A percentile compares a stretch with the other conserved stretches of the same genome.
These are phyloP conservation scores for Anas acuta DNA, from an alignment of 2,797 vertebrate genomes.

Conservation along the genomic window DNA sequence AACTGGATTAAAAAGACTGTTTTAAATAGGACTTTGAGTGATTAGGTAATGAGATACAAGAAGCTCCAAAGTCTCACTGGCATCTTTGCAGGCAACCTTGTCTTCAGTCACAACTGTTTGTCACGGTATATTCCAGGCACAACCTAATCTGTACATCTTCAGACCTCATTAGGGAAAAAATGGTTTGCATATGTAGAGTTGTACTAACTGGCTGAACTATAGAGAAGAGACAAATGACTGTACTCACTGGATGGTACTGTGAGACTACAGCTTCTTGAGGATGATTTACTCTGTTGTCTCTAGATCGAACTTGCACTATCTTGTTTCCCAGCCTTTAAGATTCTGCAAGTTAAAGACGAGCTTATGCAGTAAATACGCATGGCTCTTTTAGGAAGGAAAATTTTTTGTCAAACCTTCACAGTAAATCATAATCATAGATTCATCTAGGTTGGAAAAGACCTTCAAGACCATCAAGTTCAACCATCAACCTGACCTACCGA, in stretches of 20 bases:
- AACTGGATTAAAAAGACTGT: neutral
- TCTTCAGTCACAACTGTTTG: neutral
- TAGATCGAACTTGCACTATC: neutral
- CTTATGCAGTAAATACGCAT: neutral
- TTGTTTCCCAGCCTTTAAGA: neutral
- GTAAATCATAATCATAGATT: neutral
- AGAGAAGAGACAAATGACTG: neutral
- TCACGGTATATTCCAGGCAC: neutral
- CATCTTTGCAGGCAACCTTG: neutral
- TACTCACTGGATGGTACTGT: neutral
- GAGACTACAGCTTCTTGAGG: neutral
- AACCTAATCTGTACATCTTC: neutral
- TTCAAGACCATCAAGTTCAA: neutral
- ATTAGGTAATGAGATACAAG: neutral
- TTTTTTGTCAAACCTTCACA: neutral
- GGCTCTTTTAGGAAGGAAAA: neutral
- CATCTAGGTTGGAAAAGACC: neutral
- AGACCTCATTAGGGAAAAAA: neutral
- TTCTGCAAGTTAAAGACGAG: neutral
- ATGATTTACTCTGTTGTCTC: neutral
- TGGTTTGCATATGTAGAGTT: accelerated
- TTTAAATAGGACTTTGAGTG: neutral
- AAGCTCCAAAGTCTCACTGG: neutral
- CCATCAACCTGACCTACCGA: neutral
- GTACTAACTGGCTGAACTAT: neutral